phyloP scores from a whole-genome alignment of 1,140 invertebrate genomes.

The Nymphalis io region DNA sequence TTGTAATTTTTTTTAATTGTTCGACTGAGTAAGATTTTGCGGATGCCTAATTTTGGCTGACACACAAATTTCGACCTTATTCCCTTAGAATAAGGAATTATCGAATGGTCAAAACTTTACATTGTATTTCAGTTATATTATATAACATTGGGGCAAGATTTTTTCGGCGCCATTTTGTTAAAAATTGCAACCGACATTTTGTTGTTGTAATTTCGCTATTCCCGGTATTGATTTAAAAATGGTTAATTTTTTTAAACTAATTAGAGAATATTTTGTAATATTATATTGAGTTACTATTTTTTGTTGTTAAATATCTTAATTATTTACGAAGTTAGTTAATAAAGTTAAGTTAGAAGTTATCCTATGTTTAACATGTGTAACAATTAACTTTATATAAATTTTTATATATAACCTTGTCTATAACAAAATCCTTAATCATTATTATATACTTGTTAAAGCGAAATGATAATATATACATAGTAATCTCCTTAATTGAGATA shows the following conservation, averaged over 20 bases:
- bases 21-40: constrained; percentile 41
- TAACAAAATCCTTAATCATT: too few species aligned
- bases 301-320: too few species aligned
- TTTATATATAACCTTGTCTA: too few species aligned
- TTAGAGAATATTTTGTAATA: constrained; percentile 19
- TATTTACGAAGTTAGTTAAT: too few species aligned
- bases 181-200: constrained; percentile 40
- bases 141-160: constrained; percentile 39
- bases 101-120: not conserved
- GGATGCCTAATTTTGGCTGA: constrained; percentile 34
- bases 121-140: constrained; percentile 40
- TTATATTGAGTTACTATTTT: not conserved
- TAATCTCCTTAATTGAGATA: too few species aligned
- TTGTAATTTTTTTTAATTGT: constrained; percentile 50
- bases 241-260: constrained; percentile 20
- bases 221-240: constrained; percentile 42
- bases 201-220: constrained; percentile 41
- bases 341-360: too few species aligned
- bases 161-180: constrained; percentile 46
- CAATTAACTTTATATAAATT: too few species aligned
- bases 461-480: too few species aligned
- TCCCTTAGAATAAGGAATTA: not conserved
- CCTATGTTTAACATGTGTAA: too few species aligned
- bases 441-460: too few species aligned
- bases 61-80: constrained; percentile 9